These are phyloP conservation scores for Tichodroma muraria DNA, from an alignment of 2,113 vertebrate genomes.

Conservation along the genomic window DNA sequence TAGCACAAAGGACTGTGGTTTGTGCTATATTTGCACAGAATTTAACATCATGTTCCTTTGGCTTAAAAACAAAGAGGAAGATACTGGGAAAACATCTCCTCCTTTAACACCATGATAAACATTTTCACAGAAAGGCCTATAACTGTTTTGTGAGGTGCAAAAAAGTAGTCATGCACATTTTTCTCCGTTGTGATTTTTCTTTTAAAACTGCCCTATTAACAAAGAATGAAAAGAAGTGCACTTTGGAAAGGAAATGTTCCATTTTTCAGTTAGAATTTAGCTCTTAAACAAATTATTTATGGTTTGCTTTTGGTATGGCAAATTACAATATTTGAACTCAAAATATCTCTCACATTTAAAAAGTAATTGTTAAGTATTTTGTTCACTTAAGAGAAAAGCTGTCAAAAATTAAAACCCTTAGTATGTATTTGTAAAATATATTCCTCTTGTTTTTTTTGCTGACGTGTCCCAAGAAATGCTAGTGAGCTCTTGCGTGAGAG, in stretches of 20 bases:
- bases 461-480: not conserved
- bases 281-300: not conserved
- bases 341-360: not conserved
- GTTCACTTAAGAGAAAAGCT: not conserved
- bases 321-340: not conserved
- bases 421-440: not conserved
- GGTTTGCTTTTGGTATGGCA: not conserved
- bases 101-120: not conserved
- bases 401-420: not conserved
- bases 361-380: not conserved
- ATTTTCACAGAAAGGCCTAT: not conserved
- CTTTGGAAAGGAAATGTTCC: not conserved
- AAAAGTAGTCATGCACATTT: not conserved
- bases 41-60: conserved; percentile 58
- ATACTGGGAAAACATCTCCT: not conserved
- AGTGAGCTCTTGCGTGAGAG: not conserved
- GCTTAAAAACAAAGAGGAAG: conserved; percentile 30
- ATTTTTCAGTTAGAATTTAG: not conserved
- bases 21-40: conserved; percentile 41
- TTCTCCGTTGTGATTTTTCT: not conserved
- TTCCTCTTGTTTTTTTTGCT: not conserved
- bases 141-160: not conserved
- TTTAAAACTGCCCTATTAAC: not conserved
- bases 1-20: conserved; percentile 44
- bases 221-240: not conserved